These are phyloP conservation scores for Anthophora plumipes DNA, from an alignment of 2,888 invertebrate species.

Conservation along the genomic window DNA sequence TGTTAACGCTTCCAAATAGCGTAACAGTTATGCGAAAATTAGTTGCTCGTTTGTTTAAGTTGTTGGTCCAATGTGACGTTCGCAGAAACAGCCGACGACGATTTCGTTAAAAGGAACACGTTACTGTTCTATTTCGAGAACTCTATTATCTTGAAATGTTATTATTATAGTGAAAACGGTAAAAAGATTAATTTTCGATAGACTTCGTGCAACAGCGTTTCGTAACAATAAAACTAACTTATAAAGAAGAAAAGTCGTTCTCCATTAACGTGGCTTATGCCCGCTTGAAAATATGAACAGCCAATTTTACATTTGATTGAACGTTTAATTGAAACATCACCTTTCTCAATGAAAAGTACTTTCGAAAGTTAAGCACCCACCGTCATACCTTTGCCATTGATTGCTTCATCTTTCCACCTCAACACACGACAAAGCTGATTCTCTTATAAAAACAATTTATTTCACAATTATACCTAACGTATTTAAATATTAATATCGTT, in stretches of 20 bases:
- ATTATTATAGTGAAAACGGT: too few relatives aligned
- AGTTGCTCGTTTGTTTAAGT: not conserved
- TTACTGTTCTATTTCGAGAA: too few relatives aligned
- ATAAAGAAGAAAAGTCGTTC: constrained; percentile 45
- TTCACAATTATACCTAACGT: not conserved
- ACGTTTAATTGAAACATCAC: constrained; percentile 62
- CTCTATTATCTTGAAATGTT: too few relatives aligned
- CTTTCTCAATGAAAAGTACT: constrained; percentile 14
- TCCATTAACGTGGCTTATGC: constrained; percentile 60
- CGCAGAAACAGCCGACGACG: not conserved
- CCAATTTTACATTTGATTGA: constrained; percentile 42
- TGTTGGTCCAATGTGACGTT: not conserved
- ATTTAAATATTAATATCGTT: too few relatives aligned
- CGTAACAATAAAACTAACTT: not conserved
- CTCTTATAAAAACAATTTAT: not conserved
- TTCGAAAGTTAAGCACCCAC: constrained; percentile 38
- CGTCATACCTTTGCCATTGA: constrained; percentile 33
- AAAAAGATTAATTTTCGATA: too few relatives aligned
- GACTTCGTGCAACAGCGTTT: not conserved
- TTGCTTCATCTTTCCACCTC: constrained; percentile 56
- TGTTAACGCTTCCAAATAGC: constrained; percentile 29
- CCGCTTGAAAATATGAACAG: constrained; percentile 14
- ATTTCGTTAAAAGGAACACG: too few relatives aligned
- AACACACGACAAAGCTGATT: not conserved
- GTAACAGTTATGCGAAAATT: constrained; percentile 9